Evolutionary conservation across 2,113 vertebrate species (phyloP), one percentile per base, ranked within the genome.

Genomic region (Cinclus mexicanus): DNA sequence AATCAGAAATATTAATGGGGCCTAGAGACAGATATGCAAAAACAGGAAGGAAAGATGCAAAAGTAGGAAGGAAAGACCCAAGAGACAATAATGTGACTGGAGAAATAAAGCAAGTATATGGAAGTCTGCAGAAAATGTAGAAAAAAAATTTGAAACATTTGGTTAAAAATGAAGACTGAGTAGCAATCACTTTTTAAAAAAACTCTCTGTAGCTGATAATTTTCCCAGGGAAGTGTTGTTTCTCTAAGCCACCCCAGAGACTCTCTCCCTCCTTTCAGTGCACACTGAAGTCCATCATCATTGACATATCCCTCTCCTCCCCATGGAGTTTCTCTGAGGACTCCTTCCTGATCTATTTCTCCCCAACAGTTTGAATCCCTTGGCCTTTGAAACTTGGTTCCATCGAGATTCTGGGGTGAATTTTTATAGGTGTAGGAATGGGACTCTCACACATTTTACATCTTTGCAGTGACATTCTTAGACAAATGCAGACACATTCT

Each of bases 311-410:
- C 29, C 29, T 39, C 11, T 44, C 6, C 20, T 39, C 11, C 29
- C 16, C 0, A 0, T 22, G 0, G 35, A 75, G 3, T n/a, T 77
- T 52, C 6, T 59, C 22, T 78, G 21, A 69, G 21, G 17, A 61
- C 53, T 59, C 20, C 16, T 83, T 89, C 28, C 18, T 11, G 12
- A 2, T 41, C 9, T 7, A 1, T 59, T 70, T 46, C 29, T 77
- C 21, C 20, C 4, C 33, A 55, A 6, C 3, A 35, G 1, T 25
- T 33, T 35, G 9, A 60, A 25, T 25, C 6, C 11, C 12, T 77
- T 50, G 17, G 13, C 31, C 63, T 72, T 50, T 50, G 89, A 87
- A 80, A 33, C 5, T 12, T n/a, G 14, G 5, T 33, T 93, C 37
- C 22, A 52, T 60, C 9, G 28, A 41, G 37, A 59, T 2, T 52